Evolutionary conservation across 2,888 invertebrate species (phyloP).

Genomic region (Bursaphelenchus okinawaensis): DNA sequence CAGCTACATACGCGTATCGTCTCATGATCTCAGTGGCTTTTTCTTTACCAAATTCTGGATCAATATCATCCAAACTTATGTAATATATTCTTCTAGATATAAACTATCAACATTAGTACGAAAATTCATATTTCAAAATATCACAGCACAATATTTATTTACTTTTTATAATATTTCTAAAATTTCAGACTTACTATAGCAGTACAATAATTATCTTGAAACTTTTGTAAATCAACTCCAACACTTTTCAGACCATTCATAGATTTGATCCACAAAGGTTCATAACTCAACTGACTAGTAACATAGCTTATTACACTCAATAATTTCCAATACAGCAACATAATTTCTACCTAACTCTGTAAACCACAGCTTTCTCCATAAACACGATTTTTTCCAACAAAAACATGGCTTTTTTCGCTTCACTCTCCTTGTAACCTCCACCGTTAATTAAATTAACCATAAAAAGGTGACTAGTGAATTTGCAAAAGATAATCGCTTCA

Average conservation of each 20-base stretch:
- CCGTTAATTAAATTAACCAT: too few relatives aligned
- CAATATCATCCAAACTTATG: conserved; percentile 15
- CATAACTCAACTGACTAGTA: conserved; percentile 6
- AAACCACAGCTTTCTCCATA: too few relatives aligned
- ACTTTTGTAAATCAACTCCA: conserved; percentile 1
- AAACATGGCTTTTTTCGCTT: too few relatives aligned
- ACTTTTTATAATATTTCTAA: too few relatives aligned
- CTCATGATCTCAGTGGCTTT: conserved; percentile 24
- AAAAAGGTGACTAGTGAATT: too few relatives aligned
- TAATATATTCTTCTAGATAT: conserved; percentile 15
- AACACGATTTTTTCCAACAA: too few relatives aligned
- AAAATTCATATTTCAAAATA: background rate
- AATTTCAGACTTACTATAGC: too few relatives aligned
- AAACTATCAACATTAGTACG: background rate
- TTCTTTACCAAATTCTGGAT: conserved; percentile 17
- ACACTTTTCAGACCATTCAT: background rate
- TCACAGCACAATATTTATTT: background rate
- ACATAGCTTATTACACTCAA: too few relatives aligned
- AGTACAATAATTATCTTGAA: conserved; percentile 1
- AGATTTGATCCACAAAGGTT: conserved; percentile 9
- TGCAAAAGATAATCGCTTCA: too few relatives aligned
- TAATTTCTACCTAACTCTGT: too few relatives aligned
- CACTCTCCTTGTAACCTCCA: too few relatives aligned
- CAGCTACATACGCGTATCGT: conserved; percentile 23
- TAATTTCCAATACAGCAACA: too few relatives aligned